Evolutionary conservation across 1,140 invertebrate genomes (phyloP), one percentile per base, ranked within the genome.

Genomic region (Popillia japonica): DNA sequence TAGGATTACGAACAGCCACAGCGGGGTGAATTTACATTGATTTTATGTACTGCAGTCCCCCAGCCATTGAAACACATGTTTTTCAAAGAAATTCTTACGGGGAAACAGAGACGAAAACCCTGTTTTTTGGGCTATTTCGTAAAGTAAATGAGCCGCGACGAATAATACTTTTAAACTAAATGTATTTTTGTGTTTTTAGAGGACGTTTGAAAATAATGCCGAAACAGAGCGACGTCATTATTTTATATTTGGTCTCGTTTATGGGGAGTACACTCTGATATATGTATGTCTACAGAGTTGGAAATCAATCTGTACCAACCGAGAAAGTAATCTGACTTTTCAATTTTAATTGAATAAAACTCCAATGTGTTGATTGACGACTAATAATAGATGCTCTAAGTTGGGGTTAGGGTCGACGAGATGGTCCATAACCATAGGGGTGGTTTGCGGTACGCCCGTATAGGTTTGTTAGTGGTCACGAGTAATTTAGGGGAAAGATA

Each of bases 81-180:
- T 76, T 80, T 81, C 79, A 79, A 80, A 78, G 77, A 79, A 75
- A 78, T 81, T 76, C 55, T 76, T 55, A 75, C 59, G 20, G 20
- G 17, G 20, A 74, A 76, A 84, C 80, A 83, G 79, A 77, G 77
- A 77, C 79, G 76, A 82, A 83, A 83, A 82, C 80, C 79, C 82
- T 48, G 83, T 84, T 84, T 83, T 84, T 82, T 76, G 79, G 81
- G 83, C 83, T 79, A 85, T 85, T 84, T 82, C 82, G 80, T 81
- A 79, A 82, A 83, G 79, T 85, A 85, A 85, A 85, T 85, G 84
- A 82, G 80, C 81, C 84, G 84, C 82, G 83, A 83, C 83, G 82
- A 84, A 85, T 64, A 64, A 48, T 83, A 83, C 79, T 81, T 81
- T 85, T 85, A 83, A 72, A 80, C 80, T 83, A 83, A 85, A 85